Percentiles rank a stretch among this genome's conserved stretches.
Conservation (phyloP, 1,140 invertebrate genomes). For the Oryctes rhinoceros region DNA sequence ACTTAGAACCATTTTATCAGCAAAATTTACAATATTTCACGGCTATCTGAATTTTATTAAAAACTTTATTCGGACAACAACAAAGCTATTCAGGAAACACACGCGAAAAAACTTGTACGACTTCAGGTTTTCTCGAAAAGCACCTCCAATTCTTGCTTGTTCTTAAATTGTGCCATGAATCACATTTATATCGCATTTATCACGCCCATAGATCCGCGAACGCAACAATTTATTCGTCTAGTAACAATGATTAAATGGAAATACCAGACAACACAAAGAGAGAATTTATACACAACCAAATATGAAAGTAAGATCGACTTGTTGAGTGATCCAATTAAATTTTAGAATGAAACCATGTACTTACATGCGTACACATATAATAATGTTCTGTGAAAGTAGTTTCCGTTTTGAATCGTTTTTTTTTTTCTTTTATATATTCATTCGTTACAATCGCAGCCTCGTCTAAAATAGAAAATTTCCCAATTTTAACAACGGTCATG, state of each 20-base stretch:
- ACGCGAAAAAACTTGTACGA: too few species aligned
- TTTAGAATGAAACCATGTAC: neutral
- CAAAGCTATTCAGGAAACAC: too few species aligned
- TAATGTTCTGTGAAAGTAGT: slow-evolving; percentile 3
- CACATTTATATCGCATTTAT: too few species aligned
- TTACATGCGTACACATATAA: neutral
- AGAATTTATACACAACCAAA: neutral
- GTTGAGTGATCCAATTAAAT: neutral
- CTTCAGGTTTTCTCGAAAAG: too few species aligned
- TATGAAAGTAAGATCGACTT: slow-evolving; percentile 17
- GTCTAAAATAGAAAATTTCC: neutral
- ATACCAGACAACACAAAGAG: neutral
- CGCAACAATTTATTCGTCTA: neutral
- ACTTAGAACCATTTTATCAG: too few species aligned
- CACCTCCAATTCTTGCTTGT: too few species aligned
- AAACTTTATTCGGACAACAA: too few species aligned
- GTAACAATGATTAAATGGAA: slow-evolving; percentile 7
- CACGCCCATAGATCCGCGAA: neutral
- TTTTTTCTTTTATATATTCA: neutral
- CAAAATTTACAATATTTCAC: too few species aligned
- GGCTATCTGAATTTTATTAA: too few species aligned
- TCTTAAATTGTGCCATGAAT: too few species aligned
- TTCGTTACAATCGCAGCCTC: neutral
- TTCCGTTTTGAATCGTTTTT: neutral
- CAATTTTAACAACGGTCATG: neutral